Conservation (phyloP, 2,113 vertebrate species). For the Chaenogobius annularis region DNA sequence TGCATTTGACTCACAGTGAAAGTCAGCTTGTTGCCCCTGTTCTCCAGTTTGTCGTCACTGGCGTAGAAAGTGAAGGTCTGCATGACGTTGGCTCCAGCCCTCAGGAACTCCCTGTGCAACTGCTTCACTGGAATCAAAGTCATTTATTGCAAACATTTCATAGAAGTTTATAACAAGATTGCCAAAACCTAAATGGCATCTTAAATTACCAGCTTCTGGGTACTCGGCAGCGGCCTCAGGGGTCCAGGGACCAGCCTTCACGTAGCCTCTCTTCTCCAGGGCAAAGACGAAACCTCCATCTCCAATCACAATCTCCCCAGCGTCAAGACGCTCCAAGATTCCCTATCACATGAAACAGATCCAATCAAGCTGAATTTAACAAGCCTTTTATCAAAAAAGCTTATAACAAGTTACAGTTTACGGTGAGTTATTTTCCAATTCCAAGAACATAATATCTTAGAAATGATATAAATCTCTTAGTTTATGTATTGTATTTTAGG, state of each 20-base stretch:
- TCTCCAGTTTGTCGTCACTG: constrained; percentile 96
- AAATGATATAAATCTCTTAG: neutral
- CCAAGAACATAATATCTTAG: neutral
- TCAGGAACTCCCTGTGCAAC: constrained; percentile 95
- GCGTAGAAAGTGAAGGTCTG: constrained; percentile 99
- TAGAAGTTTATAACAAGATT: no score
- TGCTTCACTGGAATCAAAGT: constrained; percentile 82
- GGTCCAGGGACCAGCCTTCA: constrained; percentile 98
- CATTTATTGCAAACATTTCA: neutral
- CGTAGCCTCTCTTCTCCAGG: constrained; percentile 95
- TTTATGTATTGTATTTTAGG: neutral
- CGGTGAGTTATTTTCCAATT: no score
- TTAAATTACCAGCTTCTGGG: constrained; percentile 87
- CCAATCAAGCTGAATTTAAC: neutral
- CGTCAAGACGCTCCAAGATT: constrained; percentile 85
- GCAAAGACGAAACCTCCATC: constrained; percentile 97
- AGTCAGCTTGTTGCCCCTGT: constrained; percentile 90
- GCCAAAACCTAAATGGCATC: no score
- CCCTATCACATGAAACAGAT: constrained; percentile 35
- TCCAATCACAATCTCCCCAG: constrained; percentile 91
- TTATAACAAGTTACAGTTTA: no score
- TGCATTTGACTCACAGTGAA: constrained; percentile 79
- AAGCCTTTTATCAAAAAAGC: no score
- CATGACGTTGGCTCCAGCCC: constrained; percentile 91
- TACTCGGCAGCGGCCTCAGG: constrained; percentile 90